Evolutionary conservation across 1,140 invertebrate species (phyloP).

Genomic region (Drosophila setifemur): DNA sequence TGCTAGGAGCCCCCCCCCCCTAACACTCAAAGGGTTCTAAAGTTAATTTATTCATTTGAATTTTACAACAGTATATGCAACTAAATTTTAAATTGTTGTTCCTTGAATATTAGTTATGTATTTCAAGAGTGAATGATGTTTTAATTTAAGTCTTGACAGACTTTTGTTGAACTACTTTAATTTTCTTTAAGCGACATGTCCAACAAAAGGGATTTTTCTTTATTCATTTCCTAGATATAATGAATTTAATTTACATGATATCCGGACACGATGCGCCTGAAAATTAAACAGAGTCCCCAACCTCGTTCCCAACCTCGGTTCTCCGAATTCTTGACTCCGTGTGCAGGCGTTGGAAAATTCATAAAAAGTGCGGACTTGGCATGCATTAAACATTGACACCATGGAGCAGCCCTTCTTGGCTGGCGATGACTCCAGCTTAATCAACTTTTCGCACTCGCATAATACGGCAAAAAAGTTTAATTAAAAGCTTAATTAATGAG

Average conservation of each 20-base stretch:
- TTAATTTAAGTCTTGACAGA: slow-evolving; percentile 19
- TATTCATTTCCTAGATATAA: neutral
- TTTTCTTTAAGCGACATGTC: slow-evolving; percentile 15
- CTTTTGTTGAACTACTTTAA: slow-evolving; percentile 23
- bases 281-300: slow-evolving; percentile 41
- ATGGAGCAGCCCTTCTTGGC: slow-evolving; percentile 1
- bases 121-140: neutral
- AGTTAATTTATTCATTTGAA: no score
- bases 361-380: slow-evolving; percentile 30
- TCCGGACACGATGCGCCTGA: slow-evolving; percentile 41
- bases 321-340: slow-evolving; percentile 10
- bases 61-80: neutral
- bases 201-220: slow-evolving; percentile 19
- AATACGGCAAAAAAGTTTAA: slow-evolving; percentile 72
- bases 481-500: slow-evolving; percentile 77
- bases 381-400: slow-evolving; percentile 71
- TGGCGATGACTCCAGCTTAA: slow-evolving; percentile 47
- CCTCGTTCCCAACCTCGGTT: no score
- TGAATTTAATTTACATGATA: no score
- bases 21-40: no score
- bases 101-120: no score
- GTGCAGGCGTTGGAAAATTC: slow-evolving; percentile 15
- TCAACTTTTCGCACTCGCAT: slow-evolving; percentile 76
- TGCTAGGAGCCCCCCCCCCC: no score
- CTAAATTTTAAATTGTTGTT: no score